phyloP scores from a whole-genome alignment of 2,797 vertebrate species.

The Lycodopsis pacificus region DNA sequence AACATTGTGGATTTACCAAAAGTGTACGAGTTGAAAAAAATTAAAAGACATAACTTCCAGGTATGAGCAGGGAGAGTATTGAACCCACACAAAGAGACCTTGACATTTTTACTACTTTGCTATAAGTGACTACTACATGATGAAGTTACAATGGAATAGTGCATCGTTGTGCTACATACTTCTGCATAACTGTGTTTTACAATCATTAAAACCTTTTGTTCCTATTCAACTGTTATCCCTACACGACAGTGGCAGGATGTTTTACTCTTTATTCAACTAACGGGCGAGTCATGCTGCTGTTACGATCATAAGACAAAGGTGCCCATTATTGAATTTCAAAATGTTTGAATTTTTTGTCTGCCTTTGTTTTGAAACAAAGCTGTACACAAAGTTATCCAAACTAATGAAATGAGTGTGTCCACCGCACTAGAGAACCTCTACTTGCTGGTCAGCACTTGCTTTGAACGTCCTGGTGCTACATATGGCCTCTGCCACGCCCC shows the following conservation, averaged over 20 bases:
- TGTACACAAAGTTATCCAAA: not conserved
- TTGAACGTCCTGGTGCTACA: slow-evolving; percentile 7
- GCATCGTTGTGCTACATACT: not conserved
- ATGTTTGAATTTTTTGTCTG: not conserved
- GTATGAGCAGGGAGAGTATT: not conserved
- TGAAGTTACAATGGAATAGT: not conserved
- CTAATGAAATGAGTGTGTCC: not conserved
- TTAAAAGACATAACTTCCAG: slow-evolving; percentile 3
- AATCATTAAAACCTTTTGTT: not conserved
- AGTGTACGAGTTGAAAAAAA: not conserved
- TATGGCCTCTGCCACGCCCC: not conserved
- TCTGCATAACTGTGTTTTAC: not conserved
- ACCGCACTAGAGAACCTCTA: not conserved
- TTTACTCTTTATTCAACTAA: not conserved
- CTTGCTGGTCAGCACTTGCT: not conserved
- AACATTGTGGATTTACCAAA: slow-evolving; percentile 6
- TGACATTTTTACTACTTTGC: not conserved
- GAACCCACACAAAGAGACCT: not conserved
- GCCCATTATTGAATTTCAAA: too few species aligned
- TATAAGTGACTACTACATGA: not conserved
- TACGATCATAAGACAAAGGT: not conserved
- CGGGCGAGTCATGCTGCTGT: not conserved
- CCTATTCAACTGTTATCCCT: not conserved
- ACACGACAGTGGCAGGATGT: not conserved
- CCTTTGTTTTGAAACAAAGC: not conserved